Base-by-base conservation (phyloP, 2,113 vertebrate genomes). In the Pseudorasbora parva region DNA sequence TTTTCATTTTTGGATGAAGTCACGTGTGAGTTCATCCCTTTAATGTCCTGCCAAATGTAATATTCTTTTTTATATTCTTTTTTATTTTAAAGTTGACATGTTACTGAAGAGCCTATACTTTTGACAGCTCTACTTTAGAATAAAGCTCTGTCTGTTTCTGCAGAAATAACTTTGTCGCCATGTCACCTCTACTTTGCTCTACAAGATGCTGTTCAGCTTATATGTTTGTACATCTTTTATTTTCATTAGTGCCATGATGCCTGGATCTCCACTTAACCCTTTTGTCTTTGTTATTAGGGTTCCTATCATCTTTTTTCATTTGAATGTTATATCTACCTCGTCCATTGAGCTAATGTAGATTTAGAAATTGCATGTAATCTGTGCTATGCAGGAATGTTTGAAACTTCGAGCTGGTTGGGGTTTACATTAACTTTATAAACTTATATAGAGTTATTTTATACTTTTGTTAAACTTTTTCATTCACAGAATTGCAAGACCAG, bases 401-500 rank as follows among this genome's bases (percentile, higher is more conserved):
- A 49, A 62, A 25, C 73, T 11, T 62, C 2, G 68, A 68, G 33
- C 71, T 72, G 14, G 62, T 49, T 49, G 17, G 59, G 33, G 33
- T 37, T 33, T 33, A 25, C n/a, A 51, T 27, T 8, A 17, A 27
- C 4, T 69, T 2, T 21, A 21, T 54, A 21, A 54, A 8, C 33
- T 8, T 73, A 1, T 11, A 2, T 27, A 30, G 1, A 27, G 12
- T 33, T 33, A 27, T 82, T 81, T 41, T 17, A 59, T 57, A 66
- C 23, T 78, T n/a, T 71, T 37, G 25, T 25, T 21, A 2, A 19
- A 7, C 9, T 54, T 33, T 54, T 30, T 23, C 21, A 57, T 83
- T 73, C 56, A 15, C 86, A 87, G 86, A 99, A 82, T 92, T 99
- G 85, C 97, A 97, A n/a, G 98, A 99, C 86, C 97, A 99, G 88